A percentile compares a stretch with the other conserved stretches of the same genome.
Conservation (phyloP, 1,140 invertebrate species). For the Acyrthosiphon pisum region DNA sequence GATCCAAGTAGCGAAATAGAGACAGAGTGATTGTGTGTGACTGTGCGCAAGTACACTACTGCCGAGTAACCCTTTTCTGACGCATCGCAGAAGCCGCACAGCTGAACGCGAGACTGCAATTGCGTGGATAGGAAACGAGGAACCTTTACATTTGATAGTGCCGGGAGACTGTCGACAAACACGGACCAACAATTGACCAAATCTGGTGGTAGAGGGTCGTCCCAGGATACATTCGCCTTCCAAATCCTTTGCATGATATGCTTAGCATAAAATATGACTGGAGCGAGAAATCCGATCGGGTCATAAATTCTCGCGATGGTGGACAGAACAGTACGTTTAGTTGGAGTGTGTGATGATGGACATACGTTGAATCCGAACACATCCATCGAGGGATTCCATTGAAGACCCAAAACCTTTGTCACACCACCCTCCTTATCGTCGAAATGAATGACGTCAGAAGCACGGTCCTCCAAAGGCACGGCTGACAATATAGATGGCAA, state of each 20-base stretch:
- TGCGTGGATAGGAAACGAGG: not conserved
- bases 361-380: not conserved
- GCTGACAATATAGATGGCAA: not conserved
- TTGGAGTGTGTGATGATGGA: not conserved
- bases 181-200: not conserved
- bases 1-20: not conserved
- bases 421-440: not conserved
- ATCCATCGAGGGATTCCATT: not conserved
- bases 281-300: not conserved
- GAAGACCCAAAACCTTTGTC: not conserved
- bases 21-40: not conserved
- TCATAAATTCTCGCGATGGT: not conserved
- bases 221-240: not conserved
- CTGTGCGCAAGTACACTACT: not conserved
- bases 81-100: conserved; percentile 23
- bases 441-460: not conserved
- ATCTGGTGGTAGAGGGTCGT: not conserved
- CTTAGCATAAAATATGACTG: not conserved
- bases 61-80: conserved; percentile 37
- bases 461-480: not conserved
- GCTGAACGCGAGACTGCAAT: not conserved
- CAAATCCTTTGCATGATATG: not conserved
- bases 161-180: not conserved
- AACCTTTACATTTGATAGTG: not conserved
- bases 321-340: not conserved